Percentiles rank a stretch among this genome's conserved stretches.
These are phyloP conservation scores for Papilio dardanus DNA, from an alignment of 1,140 invertebrate genomes.

Conservation along the genomic window DNA sequence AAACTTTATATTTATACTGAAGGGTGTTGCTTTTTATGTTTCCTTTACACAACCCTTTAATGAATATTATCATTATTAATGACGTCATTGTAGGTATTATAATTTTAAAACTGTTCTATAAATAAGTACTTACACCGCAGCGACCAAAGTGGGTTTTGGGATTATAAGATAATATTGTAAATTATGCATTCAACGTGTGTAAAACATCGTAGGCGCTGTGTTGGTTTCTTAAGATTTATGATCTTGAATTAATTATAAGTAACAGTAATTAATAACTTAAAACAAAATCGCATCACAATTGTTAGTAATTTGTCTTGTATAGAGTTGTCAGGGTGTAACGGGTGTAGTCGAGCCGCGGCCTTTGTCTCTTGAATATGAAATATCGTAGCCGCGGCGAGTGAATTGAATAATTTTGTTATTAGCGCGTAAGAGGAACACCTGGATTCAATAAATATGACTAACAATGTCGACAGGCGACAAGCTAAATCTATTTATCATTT, in stretches of 20 bases:
- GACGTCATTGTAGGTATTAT: not conserved
- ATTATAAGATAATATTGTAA: no score
- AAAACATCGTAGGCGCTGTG: not conserved
- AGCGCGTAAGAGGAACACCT: constrained; percentile 3
- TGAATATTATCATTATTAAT: not conserved
- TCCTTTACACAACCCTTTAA: not conserved
- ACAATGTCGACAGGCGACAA: not conserved
- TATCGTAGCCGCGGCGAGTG: not conserved
- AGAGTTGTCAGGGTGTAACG: constrained; percentile 5
- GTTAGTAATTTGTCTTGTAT: not conserved
- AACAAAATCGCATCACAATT: not conserved
- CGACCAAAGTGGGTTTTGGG: no score
- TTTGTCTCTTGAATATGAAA: constrained; percentile 12
- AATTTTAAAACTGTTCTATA: no score
- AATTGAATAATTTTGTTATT: constrained; percentile 14
- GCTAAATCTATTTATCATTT: constrained; percentile 4
- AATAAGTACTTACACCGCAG: no score
- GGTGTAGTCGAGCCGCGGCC: not conserved
- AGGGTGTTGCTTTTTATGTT: not conserved
- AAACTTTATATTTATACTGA: not conserved
- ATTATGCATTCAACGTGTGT: not conserved
- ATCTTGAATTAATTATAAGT: not conserved
- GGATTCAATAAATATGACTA: constrained; percentile 14
- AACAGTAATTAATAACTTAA: not conserved
- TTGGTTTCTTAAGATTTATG: not conserved